Conservation (phyloP, 1,140 invertebrate genomes). For the Leptopilina clavipes region DNA sequence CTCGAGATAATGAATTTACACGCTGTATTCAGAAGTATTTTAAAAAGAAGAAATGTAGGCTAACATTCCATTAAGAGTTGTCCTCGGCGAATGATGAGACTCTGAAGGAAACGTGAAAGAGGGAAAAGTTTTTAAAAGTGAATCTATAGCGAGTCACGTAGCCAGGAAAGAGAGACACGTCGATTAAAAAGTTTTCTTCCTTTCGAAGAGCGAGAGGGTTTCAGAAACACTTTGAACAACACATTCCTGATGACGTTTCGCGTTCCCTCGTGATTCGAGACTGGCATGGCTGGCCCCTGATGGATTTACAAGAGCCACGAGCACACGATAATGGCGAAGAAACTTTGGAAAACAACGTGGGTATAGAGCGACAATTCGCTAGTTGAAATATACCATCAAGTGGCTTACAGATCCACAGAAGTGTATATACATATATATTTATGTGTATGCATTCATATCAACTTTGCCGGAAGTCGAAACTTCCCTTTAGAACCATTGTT, state of each 20-base stretch:
- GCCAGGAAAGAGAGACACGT: background rate
- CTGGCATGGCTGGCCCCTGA: conserved; percentile 36
- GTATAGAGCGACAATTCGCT: background rate
- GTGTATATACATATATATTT: background rate
- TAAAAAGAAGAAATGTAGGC: background rate
- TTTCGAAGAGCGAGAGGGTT: background rate
- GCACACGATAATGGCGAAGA: background rate
- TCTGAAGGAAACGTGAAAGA: background rate
- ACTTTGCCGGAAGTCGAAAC: conserved; percentile 46
- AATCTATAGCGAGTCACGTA: conserved; percentile 21
- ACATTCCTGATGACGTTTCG: conserved; percentile 51
- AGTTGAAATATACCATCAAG: conserved; percentile 7
- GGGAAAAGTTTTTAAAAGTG: conserved; percentile 15
- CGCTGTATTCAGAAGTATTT: too few relatives aligned
- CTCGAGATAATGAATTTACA: too few relatives aligned
- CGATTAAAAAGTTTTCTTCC: conserved; percentile 26
- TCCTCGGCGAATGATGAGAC: background rate
- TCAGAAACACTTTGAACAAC: conserved; percentile 36
- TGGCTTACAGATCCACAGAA: conserved; percentile 3
- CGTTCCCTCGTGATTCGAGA: background rate
- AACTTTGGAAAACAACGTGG: conserved; percentile 56
- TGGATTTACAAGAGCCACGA: conserved; percentile 49
- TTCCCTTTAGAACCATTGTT: conserved; percentile 47
- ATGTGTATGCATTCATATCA: conserved; percentile 40
- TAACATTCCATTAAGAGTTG: background rate